phyloP scores from a whole-genome alignment of 2,113 vertebrate genomes.

The Lutjanus erythropterus region DNA sequence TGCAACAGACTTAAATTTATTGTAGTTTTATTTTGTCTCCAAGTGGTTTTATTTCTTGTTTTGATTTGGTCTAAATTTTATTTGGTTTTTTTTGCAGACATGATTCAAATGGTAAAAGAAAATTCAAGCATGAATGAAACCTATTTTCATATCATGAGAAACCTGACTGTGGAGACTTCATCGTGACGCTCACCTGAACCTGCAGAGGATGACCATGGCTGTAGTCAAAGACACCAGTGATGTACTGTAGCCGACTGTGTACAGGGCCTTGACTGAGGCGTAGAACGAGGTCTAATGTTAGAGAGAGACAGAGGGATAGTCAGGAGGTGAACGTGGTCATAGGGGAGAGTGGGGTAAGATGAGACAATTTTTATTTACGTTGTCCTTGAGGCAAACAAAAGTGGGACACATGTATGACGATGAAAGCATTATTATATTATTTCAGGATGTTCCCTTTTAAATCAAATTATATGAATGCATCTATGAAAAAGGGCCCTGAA shows the following conservation, averaged over 20 bases:
- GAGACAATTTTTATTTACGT: no score
- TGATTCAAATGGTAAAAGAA: background rate
- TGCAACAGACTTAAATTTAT: no score
- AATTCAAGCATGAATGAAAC: background rate
- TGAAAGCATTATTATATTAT: no score
- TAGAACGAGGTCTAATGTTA: constrained; percentile 90
- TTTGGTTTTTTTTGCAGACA: background rate
- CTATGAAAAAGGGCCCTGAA: no score
- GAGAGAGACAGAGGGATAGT: constrained; percentile 29
- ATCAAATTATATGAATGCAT: no score
- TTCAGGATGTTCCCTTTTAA: no score
- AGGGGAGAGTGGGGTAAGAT: no score
- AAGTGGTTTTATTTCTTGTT: no score
- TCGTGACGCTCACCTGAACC: constrained; percentile 91
- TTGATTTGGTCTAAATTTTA: background rate
- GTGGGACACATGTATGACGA: no score
- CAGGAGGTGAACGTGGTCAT: background rate
- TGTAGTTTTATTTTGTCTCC: no score
- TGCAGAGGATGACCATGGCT: constrained; percentile 97
- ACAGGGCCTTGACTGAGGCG: constrained; percentile 94
- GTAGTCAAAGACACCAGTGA: constrained; percentile 97
- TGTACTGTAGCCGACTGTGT: constrained; percentile 98
- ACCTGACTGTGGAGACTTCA: background rate
- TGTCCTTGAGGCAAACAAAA: no score
- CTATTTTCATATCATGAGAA: background rate